These are phyloP conservation scores for Papilio xuthus DNA, from an alignment of 1,140 invertebrate genomes.

Conservation along the genomic window DNA sequence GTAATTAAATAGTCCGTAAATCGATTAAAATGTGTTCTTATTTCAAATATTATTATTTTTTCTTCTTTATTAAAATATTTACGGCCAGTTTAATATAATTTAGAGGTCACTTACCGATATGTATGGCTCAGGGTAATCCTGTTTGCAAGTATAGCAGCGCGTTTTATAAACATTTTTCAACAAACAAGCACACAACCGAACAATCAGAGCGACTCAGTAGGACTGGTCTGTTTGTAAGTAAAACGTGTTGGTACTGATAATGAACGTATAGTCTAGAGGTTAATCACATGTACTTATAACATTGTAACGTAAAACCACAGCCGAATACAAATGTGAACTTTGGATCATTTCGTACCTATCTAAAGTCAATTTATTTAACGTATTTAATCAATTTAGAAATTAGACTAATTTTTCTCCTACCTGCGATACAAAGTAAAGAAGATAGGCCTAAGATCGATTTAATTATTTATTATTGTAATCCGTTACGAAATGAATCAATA, in stretches of 20 bases:
- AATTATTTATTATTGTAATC: too few species aligned
- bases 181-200: not conserved
- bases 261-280: not conserved
- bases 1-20: not conserved
- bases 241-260: slow-evolving; percentile 7
- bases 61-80: not conserved
- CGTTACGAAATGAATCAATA: too few species aligned
- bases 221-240: not conserved
- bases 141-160: slow-evolving; percentile 25
- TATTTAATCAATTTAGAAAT: too few species aligned
- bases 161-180: slow-evolving; percentile 7
- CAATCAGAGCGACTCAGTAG: not conserved
- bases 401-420: too few species aligned
- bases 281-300: not conserved
- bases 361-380: too few species aligned
- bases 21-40: not conserved
- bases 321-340: too few species aligned
- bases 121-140: slow-evolving; percentile 18
- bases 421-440: too few species aligned
- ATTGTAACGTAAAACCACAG: not conserved
- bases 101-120: slow-evolving; percentile 14
- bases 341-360: too few species aligned
- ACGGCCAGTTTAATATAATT: not conserved
- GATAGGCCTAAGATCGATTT: too few species aligned
- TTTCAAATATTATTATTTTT: not conserved